These are phyloP conservation scores for Corbicula japonica DNA, from an alignment of 2,888 invertebrate genomes.

Conservation along the genomic window DNA sequence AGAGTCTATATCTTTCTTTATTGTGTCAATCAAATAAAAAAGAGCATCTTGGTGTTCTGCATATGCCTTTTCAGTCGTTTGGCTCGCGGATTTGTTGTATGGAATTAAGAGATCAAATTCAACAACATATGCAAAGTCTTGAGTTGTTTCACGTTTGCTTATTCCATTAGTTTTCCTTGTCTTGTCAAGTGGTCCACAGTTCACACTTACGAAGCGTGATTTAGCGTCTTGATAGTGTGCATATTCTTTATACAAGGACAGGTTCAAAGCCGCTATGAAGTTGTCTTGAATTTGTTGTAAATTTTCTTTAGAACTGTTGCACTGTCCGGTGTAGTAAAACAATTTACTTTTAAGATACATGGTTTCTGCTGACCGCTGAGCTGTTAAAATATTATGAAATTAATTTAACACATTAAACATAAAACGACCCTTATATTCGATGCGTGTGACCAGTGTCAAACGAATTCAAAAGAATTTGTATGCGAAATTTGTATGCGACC, in stretches of 20 bases:
- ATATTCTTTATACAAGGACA: too few species aligned
- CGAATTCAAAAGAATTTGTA: too few species aligned
- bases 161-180: too few species aligned
- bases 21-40: slow-evolving; percentile 32
- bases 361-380: slow-evolving; percentile 31
- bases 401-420: too few species aligned
- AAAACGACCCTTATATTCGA: too few species aligned
- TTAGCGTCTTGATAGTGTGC: too few species aligned
- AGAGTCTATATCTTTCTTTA: slow-evolving; percentile 39
- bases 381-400: too few species aligned
- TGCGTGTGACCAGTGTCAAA: too few species aligned
- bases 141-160: too few species aligned
- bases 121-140: slow-evolving; percentile 27
- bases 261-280: slow-evolving; percentile 51
- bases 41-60: slow-evolving; percentile 25
- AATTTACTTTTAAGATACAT: slow-evolving; percentile 51
- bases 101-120: slow-evolving; percentile 45
- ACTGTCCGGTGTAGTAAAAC: slow-evolving; percentile 59
- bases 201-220: slow-evolving; percentile 51
- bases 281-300: slow-evolving; percentile 46
- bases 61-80: slow-evolving; percentile 12
- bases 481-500: too few species aligned
- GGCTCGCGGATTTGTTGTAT: background rate
- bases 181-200: slow-evolving; percentile 46
- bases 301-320: slow-evolving; percentile 46